Base-by-base conservation (phyloP, 2,113 vertebrate species). In the Turdus rufiventris region DNA sequence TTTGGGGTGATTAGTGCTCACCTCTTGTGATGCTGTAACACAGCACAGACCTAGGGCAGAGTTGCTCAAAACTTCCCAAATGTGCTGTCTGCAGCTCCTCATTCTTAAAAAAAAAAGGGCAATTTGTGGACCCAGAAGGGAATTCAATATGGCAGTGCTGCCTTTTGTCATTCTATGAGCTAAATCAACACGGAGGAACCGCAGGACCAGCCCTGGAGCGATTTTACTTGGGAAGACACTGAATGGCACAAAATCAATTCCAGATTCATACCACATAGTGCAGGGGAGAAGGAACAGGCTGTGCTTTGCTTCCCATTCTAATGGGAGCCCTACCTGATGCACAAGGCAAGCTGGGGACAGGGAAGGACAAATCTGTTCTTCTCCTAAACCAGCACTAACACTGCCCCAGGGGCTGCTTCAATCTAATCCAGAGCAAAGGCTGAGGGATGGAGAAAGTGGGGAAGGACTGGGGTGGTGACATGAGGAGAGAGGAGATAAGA, bases 401-500 rank as follows among this genome's bases (percentile, higher is more conserved):
- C 0, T 17, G 53, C 8, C 66, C 34, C 57, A 66, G 57, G 45
- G 31, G 8, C 56, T 15, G 42, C 6, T 67, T 74, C 10, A 5
- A 19, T 53, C 47, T 61, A 66, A 3, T 5, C 40, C 54, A 42
- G 75, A 60, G 43, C 1, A 5, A 71, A 62, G 82, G 11, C 43
- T 12, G 70, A 74, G n/a, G 48, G n/a, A 42, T 1, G 1, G 50
- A 48, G 38, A 42, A 74, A 51, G 29, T 5, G 31, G 10, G 57
- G 33, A 67, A 29, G 3, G 12, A 28, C 19, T 51, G 62, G 14
- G 43, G 43, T 4, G 47, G 28, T 54, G 63, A 50, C 18, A 48
- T 0, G 0, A 6, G 7, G 29, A 40, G 17, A 68, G 26, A 71
- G 68, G 18, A 66, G 43, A n/a, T 29, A 36, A 48, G 77, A 1